Evolutionary conservation across 35 echinoderm and acorn worm genomes (phyloP), one percentile per base, ranked within the genome.

Genomic region (Chiridota heheva): DNA sequence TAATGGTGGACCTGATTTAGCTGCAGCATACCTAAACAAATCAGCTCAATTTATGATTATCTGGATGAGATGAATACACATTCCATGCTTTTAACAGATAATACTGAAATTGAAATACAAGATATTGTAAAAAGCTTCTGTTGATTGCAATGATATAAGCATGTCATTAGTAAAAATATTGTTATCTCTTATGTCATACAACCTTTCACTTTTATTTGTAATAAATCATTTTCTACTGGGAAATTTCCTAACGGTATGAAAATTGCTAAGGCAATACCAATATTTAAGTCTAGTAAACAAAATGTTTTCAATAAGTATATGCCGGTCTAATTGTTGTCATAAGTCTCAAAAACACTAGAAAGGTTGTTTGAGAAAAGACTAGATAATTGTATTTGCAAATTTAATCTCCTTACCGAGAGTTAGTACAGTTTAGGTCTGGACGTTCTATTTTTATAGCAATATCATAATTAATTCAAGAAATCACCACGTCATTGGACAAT

Each of bases 251-350:
- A 37, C 33, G 65, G 36, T 18, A 38, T 2, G n/a, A 42, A 40
- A 40, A 22, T 37, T 1, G 67, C 33, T 12, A 40, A 70, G 44
- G 20, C 44, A 8, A 42, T 37, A n/a, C 40, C 67, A 42, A 70
- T 42, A 31, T 70, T 70, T 40, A 37, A 70, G 37, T 1, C 39
- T 3, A 4, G 67, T 42, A 1, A 65, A 3, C 33, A 65, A 30
- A 65, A 65, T 32, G 61, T 65, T 40, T 44, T 44, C 28, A 72
- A 10, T 44, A 49, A 75, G 45, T 75, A 75, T 30, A 75, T 41
- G 32, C 71, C 71, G 5, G 29, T 75, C 4, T 44, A 40, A 28
- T 15, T 74, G 2, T 17, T 74, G 29, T 32, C 70, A 46, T 24
- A 7, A 30, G 57, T 78, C 34, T 36, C 30, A 13, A 60, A 57